Base-by-base conservation (phyloP, 1,140 invertebrate genomes). In the Drosophila fuyamai region DNA sequence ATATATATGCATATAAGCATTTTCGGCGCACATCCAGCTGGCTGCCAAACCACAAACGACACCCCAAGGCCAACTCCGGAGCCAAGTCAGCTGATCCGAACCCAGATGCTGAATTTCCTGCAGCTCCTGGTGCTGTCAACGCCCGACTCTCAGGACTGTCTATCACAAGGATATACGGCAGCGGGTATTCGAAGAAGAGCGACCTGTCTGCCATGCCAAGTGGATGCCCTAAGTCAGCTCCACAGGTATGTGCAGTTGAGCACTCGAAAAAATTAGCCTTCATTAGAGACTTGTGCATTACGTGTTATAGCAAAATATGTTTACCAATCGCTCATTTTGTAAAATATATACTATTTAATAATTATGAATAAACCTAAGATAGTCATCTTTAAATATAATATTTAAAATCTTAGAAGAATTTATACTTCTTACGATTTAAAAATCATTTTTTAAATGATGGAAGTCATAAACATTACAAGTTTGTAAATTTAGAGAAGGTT, bases 91-190 rank as follows among this genome's bases (percentile, higher is more conserved):
- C 72, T 68, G 76, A 44, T 80, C 48, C 48, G 29, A 51, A 54
- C 56, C 35, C n/a, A 14, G 12, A 41, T 48, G 40, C 38, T 57
- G 18, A 23, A 35, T 8, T 55, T 61, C 6, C 1, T 43, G 14
- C 46, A 23, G 71, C 43, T 60, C 36, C 53, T 58, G 57, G 32
- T 59, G 46, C 50, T 57, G 58, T 50, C 81, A 82, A 68, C 61
- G 66, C 63, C 36, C 70, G 43, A 65, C 68, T 41, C 55, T 35
- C 47, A 53, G 54, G 23, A 57, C 62, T 78, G 81, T 81, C 78
- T 68, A 78, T 84, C 74, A 81, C 50, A 41, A 40, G 35, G 58
- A 14, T 73, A 18, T 48, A 61, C 32, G 60, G 63, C 36, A 67
- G 63, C 60, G 16, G 36, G 27, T 67, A 48, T 57, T 58, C 46